These are phyloP conservation scores for Ageneiosus marmoratus DNA, from an alignment of 2,113 vertebrate genomes.

Conservation along the genomic window DNA sequence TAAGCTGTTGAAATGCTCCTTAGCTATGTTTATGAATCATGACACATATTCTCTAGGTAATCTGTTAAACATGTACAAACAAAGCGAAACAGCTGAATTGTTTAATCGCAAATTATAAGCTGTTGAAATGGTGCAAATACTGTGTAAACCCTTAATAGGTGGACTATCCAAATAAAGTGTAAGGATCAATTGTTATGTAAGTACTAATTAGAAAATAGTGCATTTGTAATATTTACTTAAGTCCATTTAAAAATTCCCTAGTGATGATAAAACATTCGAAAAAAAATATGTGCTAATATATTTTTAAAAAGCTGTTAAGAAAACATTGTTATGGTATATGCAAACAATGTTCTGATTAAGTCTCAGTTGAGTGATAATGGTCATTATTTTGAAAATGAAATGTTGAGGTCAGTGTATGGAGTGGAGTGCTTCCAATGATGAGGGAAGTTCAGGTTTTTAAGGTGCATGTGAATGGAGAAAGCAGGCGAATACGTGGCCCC, in stretches of 20 bases:
- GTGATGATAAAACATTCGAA: neutral
- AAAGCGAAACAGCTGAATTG: no score
- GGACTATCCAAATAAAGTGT: no score
- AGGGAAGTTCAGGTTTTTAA: constrained; percentile 18
- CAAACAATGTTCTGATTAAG: constrained; percentile 6
- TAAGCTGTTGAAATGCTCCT: no score
- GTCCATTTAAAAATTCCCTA: neutral
- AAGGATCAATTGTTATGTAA: neutral
- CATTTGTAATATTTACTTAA: neutral
- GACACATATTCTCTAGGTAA: no score
- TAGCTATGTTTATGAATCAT: no score
- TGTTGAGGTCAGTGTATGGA: constrained; percentile 28
- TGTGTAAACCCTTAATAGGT: no score
- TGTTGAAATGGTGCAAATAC: no score
- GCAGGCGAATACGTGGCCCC: neutral
- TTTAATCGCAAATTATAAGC: no score
- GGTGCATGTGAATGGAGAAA: constrained; percentile 14
- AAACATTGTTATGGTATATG: constrained; percentile 23
- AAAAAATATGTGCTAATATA: neutral
- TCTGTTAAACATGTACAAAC: no score
- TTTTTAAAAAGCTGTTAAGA: neutral
- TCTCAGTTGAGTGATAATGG: constrained; percentile 10
- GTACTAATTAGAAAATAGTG: neutral
- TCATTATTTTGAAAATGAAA: constrained; percentile 22
- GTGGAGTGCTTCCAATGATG: constrained; percentile 23